A percentile compares a stretch with the other conserved stretches of the same genome.
Conservation (phyloP, 2,113 vertebrate species). For the Dicrurus megarhynchus region DNA sequence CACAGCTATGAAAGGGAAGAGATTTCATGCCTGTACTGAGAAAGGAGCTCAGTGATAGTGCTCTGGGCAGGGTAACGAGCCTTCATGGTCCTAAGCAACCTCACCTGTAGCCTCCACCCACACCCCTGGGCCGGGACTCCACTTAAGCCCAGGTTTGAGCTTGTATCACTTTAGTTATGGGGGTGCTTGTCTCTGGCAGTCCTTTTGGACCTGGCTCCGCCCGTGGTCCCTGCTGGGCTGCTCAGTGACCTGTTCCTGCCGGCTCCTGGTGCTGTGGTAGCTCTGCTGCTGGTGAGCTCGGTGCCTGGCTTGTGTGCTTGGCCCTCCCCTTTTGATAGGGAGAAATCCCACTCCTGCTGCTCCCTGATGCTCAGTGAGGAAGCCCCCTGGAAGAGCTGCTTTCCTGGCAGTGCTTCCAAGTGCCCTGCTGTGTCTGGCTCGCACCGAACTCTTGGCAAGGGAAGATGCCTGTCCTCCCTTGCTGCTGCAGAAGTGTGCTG, state of each 20-base stretch:
- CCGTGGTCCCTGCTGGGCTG: rapidly evolving
- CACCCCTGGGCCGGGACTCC: rapidly evolving
- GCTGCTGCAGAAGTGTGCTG: background rate
- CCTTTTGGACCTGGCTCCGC: rapidly evolving
- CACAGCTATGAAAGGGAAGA: background rate
- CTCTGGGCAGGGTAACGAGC: background rate
- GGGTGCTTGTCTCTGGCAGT: background rate
- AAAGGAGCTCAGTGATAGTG: background rate
- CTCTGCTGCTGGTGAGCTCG: background rate
- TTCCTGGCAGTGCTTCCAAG: background rate
- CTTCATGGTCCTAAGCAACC: background rate
- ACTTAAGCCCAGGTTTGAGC: background rate
- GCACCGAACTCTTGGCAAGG: background rate
- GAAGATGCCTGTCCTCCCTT: background rate
- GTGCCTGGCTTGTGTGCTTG: background rate
- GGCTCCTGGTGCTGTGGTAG: background rate
- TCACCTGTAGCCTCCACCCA: background rate
- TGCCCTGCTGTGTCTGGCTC: background rate
- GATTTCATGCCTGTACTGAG: background rate
- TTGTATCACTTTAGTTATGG: rapidly evolving
- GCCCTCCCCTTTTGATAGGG: no score
- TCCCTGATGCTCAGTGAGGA: background rate
- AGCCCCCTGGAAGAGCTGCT: background rate
- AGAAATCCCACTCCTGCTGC: background rate
- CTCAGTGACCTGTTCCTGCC: rapidly evolving